Conservation (phyloP, 2,797 vertebrate species). For the Agapornis canus region DNA sequence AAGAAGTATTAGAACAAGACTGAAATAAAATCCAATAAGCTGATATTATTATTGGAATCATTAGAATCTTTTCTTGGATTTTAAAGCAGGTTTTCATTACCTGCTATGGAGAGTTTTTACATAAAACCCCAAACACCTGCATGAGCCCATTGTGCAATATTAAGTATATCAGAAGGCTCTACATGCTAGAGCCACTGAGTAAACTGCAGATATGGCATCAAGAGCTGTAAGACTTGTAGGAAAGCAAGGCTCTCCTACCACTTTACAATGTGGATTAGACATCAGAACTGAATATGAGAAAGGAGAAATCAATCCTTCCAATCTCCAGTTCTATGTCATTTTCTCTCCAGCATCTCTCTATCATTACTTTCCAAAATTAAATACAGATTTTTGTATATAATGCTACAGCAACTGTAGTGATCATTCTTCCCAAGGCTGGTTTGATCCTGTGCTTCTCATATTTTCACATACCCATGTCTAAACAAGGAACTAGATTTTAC, state of each 20-base stretch:
- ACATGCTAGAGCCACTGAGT: background rate
- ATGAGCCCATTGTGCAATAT: slow-evolving; percentile 13
- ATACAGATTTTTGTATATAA: background rate
- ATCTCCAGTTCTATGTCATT: background rate
- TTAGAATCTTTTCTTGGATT: background rate
- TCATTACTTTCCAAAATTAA: background rate
- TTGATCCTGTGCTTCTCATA: background rate
- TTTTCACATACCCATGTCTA: fast-evolving
- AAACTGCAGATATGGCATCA: background rate
- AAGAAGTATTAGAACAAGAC: background rate
- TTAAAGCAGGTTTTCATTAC: background rate
- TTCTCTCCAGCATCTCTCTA: background rate
- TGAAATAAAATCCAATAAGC: background rate
- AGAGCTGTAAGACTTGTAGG: background rate
- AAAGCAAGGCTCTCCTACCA: background rate
- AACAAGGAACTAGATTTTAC: background rate
- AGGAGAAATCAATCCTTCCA: background rate
- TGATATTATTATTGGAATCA: background rate
- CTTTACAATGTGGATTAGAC: background rate
- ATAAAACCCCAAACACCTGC: background rate
- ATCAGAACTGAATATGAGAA: background rate
- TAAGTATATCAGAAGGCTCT: background rate
- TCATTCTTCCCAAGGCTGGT: background rate
- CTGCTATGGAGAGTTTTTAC: background rate
- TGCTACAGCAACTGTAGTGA: background rate